Percentiles rank a stretch among this genome's conserved stretches.
phyloP scores from a whole-genome alignment of 2,113 vertebrate genomes.

The Xerus inauris region DNA sequence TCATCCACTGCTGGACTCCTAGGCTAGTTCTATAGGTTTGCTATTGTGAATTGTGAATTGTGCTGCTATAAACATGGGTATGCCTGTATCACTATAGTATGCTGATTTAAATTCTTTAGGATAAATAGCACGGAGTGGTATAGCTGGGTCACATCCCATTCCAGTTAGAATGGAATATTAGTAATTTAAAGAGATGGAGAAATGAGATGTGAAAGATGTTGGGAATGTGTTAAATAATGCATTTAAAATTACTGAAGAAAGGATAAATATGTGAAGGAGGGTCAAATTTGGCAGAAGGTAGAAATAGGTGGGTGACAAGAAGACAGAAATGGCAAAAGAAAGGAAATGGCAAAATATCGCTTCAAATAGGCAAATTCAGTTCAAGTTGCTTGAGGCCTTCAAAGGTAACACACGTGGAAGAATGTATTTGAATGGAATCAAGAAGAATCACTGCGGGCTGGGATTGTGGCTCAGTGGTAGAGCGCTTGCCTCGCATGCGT shows the following conservation, averaged over 20 bases:
- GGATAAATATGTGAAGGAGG: not conserved
- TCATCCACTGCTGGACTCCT: too few species aligned
- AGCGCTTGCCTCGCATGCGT: too few species aligned
- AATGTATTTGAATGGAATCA: not conserved
- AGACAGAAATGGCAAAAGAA: not conserved
- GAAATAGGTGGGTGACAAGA: not conserved
- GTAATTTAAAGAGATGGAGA: not conserved
- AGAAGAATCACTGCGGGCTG: not conserved
- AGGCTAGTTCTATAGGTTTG: too few species aligned
- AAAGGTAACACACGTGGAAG: not conserved
- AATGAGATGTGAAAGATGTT: not conserved
- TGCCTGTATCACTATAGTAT: too few species aligned
- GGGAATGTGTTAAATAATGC: not conserved
- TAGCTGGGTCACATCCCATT: too few species aligned
- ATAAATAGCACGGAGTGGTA: too few species aligned
- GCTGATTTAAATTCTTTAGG: too few species aligned
- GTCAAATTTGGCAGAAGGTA: not conserved
- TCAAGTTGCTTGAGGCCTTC: not conserved
- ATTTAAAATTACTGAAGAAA: not conserved
- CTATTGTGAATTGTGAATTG: too few species aligned
- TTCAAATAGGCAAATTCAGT: not conserved
- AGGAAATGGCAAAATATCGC: not conserved
- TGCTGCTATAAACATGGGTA: too few species aligned
- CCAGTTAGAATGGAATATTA: not conserved
- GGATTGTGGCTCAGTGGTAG: too few species aligned